These are phyloP conservation scores for Syrphus vitripennis DNA, from an alignment of 2,888 invertebrate species.

Conservation along the genomic window DNA sequence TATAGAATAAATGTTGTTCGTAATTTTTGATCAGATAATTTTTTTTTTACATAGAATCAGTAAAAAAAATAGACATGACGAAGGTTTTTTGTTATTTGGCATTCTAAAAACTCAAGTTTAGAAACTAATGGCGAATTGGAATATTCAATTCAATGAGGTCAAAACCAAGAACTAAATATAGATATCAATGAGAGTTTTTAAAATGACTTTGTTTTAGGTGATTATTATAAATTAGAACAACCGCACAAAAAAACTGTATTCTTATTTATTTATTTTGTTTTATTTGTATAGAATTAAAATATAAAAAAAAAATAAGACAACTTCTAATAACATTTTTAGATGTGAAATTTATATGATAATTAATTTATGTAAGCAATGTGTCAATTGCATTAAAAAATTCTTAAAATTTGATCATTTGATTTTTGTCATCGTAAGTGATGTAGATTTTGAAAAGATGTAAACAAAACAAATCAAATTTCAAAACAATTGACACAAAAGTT, in stretches of 20 bases:
- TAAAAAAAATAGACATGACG: no score
- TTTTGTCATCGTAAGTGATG: no score
- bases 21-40: background rate
- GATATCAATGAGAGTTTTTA: background rate
- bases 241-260: background rate
- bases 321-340: slow-evolving; percentile 15
- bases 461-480: background rate
- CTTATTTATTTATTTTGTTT: background rate
- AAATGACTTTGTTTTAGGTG: background rate
- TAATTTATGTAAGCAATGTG: slow-evolving; percentile 26
- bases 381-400: background rate
- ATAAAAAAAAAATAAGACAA: background rate
- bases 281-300: background rate
- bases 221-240: background rate
- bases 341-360: slow-evolving; percentile 39
- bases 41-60: no score
- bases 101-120: background rate
- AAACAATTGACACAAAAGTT: background rate
- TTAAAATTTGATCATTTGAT: background rate
- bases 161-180: no score
- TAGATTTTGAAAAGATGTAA: no score
- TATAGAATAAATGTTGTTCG: background rate
- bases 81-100: no score
- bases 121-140: no score
- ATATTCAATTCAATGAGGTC: no score